Evolutionary conservation across 2,113 vertebrate species (phyloP), one percentile per base, ranked within the genome.

Genomic region (Climacteris rufus): DNA sequence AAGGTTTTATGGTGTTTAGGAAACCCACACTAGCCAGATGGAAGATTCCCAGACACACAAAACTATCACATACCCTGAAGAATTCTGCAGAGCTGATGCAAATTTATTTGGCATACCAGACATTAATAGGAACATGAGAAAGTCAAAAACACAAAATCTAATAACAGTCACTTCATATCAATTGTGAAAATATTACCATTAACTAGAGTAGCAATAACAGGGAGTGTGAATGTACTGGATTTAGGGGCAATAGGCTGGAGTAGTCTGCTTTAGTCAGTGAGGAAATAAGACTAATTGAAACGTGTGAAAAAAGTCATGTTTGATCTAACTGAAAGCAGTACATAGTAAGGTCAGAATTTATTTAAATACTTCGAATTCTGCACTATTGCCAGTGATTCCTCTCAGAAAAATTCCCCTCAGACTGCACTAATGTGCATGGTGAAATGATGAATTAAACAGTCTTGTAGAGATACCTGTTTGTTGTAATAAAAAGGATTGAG

Each of bases 331-430:
- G 63, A 87, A 92, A 87, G 44, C 75, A 89, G 37, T 71, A 81
- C 13, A 6, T 37, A 68, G 86, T 59, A 94, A 52, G 65, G 69
- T 90, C 88, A 96, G 87, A 92, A 92, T 96, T 93, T 87, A 82
- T 96, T 90, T 75, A 84, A 89, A 70, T 95, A 64, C 83, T 93
- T 95, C 72, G 91, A 95, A 95, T 93, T 96, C 75, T 93, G 71
- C 39, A 33, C 54, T 70, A 66, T 47, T 4, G 2, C 33, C 33
- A 74, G 23, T 94, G 75, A 93, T 57, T 96, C 40, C 68, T 93
- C 68, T 95, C 84, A 86, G 76, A 84, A 94, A 9, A 87, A 88
- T 64, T 95, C 68, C 44, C 45, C 25, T 88, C 91, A 49, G 60
- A 68, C 47, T 83, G 47, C 72, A 68, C 57, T 90, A 78, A 87